Evolutionary conservation across 2,113 vertebrate genomes (phyloP).

Genomic region (Sylvia atricapilla): DNA sequence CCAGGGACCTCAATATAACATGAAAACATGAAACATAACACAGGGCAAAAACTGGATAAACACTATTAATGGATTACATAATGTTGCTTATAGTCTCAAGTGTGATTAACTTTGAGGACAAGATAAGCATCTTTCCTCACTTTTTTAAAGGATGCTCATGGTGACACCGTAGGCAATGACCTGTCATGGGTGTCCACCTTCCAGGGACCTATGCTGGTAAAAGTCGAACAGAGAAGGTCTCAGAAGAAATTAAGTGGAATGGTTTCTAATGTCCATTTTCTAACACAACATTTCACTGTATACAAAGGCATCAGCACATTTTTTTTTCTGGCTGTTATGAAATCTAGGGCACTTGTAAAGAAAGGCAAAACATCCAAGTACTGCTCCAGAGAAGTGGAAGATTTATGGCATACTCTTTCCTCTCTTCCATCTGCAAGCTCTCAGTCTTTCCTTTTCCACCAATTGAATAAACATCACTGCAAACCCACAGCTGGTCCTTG

Average conservation of each 20-base stretch:
- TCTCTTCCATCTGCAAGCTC: background rate
- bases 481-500: background rate
- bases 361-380: background rate
- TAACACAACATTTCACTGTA: background rate
- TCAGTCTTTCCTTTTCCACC: background rate
- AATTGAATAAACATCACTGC: background rate
- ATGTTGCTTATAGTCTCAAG: background rate
- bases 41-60: background rate
- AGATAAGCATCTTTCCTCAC: background rate
- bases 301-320: background rate
- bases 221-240: background rate
- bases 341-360: background rate
- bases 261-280: background rate
- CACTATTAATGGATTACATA: background rate
- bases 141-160: background rate
- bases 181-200: background rate
- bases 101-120: background rate
- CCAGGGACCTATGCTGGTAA: background rate
- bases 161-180: background rate
- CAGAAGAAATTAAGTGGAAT: background rate
- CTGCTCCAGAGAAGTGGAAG: background rate
- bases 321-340: background rate
- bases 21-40: background rate
- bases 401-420: background rate
- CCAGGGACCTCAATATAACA: accelerated